Percentiles rank a stretch among this genome's conserved stretches.
Evolutionary conservation across 2,797 vertebrate species (phyloP).

Genomic region (Phylloscopus collybita): DNA sequence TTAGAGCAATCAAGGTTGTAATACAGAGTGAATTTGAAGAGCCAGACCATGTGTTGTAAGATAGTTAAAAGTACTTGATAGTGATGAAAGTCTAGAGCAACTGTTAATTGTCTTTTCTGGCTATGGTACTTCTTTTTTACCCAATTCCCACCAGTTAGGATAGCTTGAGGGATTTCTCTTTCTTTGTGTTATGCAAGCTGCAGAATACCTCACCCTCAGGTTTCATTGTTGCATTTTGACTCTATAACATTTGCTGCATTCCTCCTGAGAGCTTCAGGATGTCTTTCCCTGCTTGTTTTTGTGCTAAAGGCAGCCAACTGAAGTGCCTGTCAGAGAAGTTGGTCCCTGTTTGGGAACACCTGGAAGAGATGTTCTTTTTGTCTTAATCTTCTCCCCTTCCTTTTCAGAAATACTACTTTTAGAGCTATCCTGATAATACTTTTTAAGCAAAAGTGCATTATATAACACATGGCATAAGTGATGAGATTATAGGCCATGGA

Average conservation of each 20-base stretch:
- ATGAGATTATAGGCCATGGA: not conserved
- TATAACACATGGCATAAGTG: not conserved
- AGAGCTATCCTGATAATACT: not conserved
- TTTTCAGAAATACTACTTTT: not conserved
- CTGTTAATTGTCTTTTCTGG: not conserved
- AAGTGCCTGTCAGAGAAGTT: not conserved
- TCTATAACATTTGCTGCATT: not conserved
- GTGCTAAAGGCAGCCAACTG: not conserved
- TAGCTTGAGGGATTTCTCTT: not conserved
- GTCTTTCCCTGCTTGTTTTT: not conserved
- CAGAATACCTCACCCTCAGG: not conserved
- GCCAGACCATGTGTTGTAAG: not conserved
- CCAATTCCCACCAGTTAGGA: not conserved
- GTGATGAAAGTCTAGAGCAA: not conserved
- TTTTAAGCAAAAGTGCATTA: not conserved
- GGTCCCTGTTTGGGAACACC: not conserved
- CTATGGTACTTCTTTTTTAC: not conserved
- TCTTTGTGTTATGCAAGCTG: not conserved
- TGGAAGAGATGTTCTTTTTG: not conserved
- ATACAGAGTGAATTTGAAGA: not conserved
- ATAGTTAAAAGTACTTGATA: not conserved
- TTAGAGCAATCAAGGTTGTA: not conserved
- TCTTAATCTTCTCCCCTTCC: not conserved
- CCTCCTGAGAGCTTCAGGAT: not conserved
- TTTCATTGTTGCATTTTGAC: not conserved